Percentiles rank a stretch among this genome's conserved stretches.
These are phyloP conservation scores for Tricholaema leucomelas DNA, from an alignment of 2,113 vertebrate species.

Conservation along the genomic window DNA sequence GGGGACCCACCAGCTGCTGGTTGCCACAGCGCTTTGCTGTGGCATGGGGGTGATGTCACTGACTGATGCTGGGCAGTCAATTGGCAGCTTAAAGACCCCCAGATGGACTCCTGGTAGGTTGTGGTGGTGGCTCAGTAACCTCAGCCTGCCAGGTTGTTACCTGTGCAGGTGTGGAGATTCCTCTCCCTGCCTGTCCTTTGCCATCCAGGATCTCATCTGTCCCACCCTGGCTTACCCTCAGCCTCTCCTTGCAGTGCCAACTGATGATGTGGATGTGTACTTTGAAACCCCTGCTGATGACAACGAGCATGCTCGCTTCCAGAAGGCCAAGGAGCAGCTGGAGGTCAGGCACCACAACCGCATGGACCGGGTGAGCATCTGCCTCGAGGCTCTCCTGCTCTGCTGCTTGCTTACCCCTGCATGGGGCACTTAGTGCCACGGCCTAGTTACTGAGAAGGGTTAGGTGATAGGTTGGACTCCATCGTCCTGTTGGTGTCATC, in stretches of 20 bases:
- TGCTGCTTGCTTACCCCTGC: rapidly evolving
- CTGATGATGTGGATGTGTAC: constrained; percentile 95
- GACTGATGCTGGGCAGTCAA: not conserved
- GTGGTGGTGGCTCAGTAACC: not conserved
- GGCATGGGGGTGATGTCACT: not conserved
- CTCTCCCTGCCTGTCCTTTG: not conserved
- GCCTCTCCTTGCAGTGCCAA: constrained; percentile 75
- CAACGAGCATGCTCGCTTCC: constrained; percentile 95
- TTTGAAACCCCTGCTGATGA: constrained; percentile 95
- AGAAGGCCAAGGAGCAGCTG: constrained; percentile 96
- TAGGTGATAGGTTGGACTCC: no score
- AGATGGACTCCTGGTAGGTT: not conserved
- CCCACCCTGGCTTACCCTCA: not conserved
- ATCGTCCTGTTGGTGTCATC: no score
- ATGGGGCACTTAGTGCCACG: no score
- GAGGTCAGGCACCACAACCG: constrained; percentile 94
- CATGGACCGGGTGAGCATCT: constrained; percentile 89
- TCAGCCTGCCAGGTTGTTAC: not conserved
- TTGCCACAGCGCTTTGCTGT: not conserved
- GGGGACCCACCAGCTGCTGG: not conserved
- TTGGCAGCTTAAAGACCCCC: not conserved
- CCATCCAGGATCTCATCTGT: not conserved
- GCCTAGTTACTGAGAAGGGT: no score
- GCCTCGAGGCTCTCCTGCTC: no score
- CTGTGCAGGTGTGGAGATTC: not conserved